Evolutionary conservation across 2,113 vertebrate genomes (phyloP).

Genomic region (Caloenas nicobarica): DNA sequence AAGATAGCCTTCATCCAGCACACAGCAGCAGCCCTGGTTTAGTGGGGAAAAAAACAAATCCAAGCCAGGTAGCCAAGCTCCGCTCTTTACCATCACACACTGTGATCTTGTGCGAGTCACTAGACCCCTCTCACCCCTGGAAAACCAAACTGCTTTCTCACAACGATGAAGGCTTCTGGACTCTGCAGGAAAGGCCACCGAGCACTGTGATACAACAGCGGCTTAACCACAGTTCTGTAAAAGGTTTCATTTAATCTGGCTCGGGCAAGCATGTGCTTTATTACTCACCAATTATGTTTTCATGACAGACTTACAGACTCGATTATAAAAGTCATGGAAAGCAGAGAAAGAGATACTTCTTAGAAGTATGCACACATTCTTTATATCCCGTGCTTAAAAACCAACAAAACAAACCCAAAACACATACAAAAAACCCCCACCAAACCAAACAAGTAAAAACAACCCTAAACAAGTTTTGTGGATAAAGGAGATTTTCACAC

Average conservation of each 20-base stretch:
- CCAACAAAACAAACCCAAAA: not conserved
- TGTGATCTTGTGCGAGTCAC: rapidly evolving
- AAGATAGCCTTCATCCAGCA: not conserved
- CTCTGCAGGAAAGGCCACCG: not conserved
- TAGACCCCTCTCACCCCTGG: not conserved
- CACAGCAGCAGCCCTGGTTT: not conserved
- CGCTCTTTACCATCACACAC: not conserved
- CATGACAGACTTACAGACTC: not conserved
- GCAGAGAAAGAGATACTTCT: not conserved
- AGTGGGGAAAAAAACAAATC: not conserved
- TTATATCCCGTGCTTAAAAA: not conserved
- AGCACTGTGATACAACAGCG: rapidly evolving
- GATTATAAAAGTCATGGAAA: not conserved
- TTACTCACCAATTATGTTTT: not conserved
- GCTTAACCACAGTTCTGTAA: not conserved
- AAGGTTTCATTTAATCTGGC: not conserved
- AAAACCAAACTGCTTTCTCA: not conserved
- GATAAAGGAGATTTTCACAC: not conserved
- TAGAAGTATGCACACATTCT: not conserved
- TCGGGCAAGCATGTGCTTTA: not conserved
- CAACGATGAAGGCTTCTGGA: not conserved
- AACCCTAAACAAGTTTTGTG: not conserved
- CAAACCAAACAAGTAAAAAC: rapidly evolving
- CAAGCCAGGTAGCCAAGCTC: not conserved
- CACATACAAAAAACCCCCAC: not conserved